A percentile compares a stretch with the other conserved stretches of the same genome.
Evolutionary conservation across 2,113 vertebrate species (phyloP).

Genomic region (Calyptomena viridis): DNA sequence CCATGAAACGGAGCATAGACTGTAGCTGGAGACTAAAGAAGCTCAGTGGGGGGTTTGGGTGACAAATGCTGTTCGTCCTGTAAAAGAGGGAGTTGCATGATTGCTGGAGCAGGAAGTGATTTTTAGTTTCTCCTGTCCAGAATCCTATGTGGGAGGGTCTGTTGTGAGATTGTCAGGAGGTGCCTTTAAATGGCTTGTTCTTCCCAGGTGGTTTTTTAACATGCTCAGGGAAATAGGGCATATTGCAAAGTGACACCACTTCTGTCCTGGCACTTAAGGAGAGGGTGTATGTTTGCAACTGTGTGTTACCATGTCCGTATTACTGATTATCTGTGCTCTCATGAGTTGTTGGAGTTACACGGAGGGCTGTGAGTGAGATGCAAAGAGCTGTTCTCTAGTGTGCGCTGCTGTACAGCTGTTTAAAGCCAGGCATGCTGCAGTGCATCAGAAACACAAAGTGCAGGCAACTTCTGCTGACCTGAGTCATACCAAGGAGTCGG

Average conservation of each 20-base stretch:
- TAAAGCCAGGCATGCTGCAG: slow-evolving; percentile 9
- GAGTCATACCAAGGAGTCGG: background rate
- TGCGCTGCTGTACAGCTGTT: slow-evolving; percentile 15
- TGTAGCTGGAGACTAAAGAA: background rate
- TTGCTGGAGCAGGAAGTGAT: background rate
- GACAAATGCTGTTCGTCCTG: background rate
- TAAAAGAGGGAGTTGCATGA: background rate
- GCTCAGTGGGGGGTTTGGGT: background rate
- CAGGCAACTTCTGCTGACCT: background rate
- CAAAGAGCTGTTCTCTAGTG: background rate
- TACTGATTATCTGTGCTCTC: background rate
- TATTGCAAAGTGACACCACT: background rate
- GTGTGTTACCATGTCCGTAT: accelerated
- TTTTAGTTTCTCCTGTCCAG: background rate
- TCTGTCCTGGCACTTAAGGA: background rate
- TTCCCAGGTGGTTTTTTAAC: background rate
- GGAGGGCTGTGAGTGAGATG: background rate
- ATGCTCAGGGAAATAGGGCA: background rate
- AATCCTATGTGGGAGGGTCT: background rate
- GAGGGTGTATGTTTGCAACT: background rate
- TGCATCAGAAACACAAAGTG: background rate
- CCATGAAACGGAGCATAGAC: background rate
- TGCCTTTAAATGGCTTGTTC: background rate
- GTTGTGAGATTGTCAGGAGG: background rate
- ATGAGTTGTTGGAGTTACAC: accelerated